Evolutionary conservation across 2,888 invertebrate species (phyloP), one percentile per base, ranked within the genome.

Genomic region (Oscheius myriophilus): DNA sequence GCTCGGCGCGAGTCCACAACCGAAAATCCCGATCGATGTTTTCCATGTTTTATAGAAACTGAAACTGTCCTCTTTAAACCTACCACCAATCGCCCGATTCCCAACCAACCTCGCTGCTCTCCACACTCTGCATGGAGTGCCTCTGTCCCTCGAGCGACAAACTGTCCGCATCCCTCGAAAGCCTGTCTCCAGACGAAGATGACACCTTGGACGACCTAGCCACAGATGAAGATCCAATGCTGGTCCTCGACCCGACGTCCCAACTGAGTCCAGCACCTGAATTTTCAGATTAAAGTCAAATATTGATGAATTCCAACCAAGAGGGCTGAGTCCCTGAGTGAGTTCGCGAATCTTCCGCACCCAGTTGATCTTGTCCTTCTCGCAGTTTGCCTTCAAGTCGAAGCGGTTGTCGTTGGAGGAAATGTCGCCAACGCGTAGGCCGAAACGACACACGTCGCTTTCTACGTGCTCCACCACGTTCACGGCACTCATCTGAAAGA

Each of bases 401-500:
- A 75, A 79, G 25, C 83, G 72, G 65, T 80, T 79, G 46, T 84
- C 84, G 64, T 80, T 80, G 21, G 72, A 75, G 9, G 81, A 73
- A 3, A 75, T 75, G n/a, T 72, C 73, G 21, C 83, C 82, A 6
- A 78, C 68, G 9, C 84, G 78, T 1, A 84, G 75, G 26, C 82
- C 83, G 58, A 84, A 84, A 54, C 83, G 79, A 42, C 65, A 69
- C 16, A 74, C 64, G 45, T 82, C 82, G 11, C 79, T 78, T 55
- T 83, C 84, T n/a, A 84, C 79, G 63, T 84, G 84, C 62, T 84
- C 84, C 14, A 83, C 83, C 12, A 84, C 72, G 18, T 79, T 78
- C 16, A 84, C 72, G 63, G 84, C 84, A 51, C 69, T 72, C 41
- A 84, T 66, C 82, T 82, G 67, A 52, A 76, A 49, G n/a, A 46